A percentile compares a stretch with the other conserved stretches of the same genome.
phyloP scores from a whole-genome alignment of 2,888 invertebrate species.

The Dolomedes plantarius region DNA sequence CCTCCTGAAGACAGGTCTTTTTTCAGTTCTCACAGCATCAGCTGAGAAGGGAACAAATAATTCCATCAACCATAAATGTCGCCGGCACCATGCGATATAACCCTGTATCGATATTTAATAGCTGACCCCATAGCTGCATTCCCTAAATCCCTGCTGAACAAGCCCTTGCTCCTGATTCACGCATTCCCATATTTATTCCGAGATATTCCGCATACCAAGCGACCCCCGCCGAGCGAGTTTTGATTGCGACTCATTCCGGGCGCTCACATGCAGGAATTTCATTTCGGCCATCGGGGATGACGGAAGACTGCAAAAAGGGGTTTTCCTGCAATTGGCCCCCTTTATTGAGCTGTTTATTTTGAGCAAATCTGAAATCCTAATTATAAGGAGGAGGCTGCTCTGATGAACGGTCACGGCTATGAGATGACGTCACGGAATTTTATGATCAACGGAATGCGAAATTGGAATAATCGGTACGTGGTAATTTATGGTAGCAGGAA shows the following conservation, averaged over 20 bases:
- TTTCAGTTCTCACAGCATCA: too few species aligned
- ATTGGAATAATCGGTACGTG: too few species aligned
- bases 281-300: background rate
- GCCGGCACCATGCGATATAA: too few species aligned
- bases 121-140: background rate
- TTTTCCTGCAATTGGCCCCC: background rate
- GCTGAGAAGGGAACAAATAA: too few species aligned
- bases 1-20: too few species aligned
- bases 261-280: conserved; percentile 6
- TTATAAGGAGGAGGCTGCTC: too few species aligned
- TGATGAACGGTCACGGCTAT: too few species aligned
- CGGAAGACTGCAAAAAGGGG: background rate
- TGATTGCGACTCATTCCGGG: background rate
- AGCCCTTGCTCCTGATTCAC: background rate
- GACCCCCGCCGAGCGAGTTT: background rate
- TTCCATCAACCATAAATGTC: too few species aligned
- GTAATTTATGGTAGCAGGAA: too few species aligned
- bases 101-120: background rate
- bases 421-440: too few species aligned
- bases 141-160: background rate
- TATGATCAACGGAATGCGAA: too few species aligned
- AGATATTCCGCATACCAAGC: background rate
- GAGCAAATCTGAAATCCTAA: background rate
- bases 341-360: conserved; percentile 16
- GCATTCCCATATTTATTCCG: background rate